Evolutionary conservation across 2,888 invertebrate species (phyloP), one percentile per base, ranked within the genome.

Genomic region (Metellina segmentata): DNA sequence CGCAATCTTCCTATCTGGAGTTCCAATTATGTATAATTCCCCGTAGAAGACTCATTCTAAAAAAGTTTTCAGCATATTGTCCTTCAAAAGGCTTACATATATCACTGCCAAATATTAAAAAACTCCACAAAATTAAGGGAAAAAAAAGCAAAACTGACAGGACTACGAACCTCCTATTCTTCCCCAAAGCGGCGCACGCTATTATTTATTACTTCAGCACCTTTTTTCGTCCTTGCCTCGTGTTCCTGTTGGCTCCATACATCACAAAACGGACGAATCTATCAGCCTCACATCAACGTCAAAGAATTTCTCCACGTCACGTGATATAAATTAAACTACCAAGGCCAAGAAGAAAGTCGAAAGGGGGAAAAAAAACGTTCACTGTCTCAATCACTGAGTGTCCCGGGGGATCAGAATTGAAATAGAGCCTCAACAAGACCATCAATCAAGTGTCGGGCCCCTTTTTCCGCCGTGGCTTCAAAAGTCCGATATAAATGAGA

Each of bases 271-370:
- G 16, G 19, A n/a, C 48, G 61, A 87, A 87, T 87, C 71, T 87
- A 87, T 87, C 86, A 87, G 71, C 52, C 49, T 71, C 52, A 79
- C 71, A 79, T 87, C 72, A 79, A 19, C 86, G 77, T 78, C 86
- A 53, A 85, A 81, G 79, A 81, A 53, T 61, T 34, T 34, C 49
- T 49, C 52, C 52, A 16, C 51, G 72, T 34, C 72, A 70, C 72
- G 52, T 52, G 79, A 79, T 87, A 87, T 87, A 87, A 87, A 87
- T 87, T 87, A 87, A 87, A 87, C 79, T 87, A 34, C n/a, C 77
- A 49, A 75, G 51, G 78, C n/a, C 52, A 78, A 52, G 69, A 70
- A 19, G 6, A n/a, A 9, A 52, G 70, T 8, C 34, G 49, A 70
- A n/a, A 70, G 77, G 20, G 49, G 34, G 49, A 71, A 81, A 72